phyloP scores from a whole-genome alignment of 2,888 invertebrate genomes.

The Oeneis ivallda region DNA sequence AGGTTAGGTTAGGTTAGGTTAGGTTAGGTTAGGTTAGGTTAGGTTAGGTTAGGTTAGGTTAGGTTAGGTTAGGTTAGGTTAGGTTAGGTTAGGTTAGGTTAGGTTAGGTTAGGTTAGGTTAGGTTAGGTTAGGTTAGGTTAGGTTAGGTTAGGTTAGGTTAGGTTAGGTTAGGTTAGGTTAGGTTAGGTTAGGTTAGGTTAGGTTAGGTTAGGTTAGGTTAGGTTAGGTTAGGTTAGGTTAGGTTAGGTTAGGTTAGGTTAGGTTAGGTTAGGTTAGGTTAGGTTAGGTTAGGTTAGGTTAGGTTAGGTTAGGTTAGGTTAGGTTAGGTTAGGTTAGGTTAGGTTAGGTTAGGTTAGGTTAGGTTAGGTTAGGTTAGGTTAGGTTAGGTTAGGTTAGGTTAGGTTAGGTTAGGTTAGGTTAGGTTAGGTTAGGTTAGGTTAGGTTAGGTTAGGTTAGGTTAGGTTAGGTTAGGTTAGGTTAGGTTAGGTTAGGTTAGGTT shows the following conservation, averaged over 20 bases:
- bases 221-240: slow-evolving; percentile 40
- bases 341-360: slow-evolving; percentile 35
- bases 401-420: slow-evolving; percentile 40
- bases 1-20: slow-evolving; percentile 41
- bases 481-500: slow-evolving; percentile 39
- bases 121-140: slow-evolving; percentile 38
- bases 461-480: slow-evolving; percentile 39
- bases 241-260: slow-evolving; percentile 30
- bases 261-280: no score
- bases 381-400: slow-evolving; percentile 36
- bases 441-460: slow-evolving; percentile 37
- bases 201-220: slow-evolving; percentile 39
- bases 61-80: slow-evolving; percentile 39
- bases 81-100: slow-evolving; percentile 41
- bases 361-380: slow-evolving; percentile 21
- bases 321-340: slow-evolving; percentile 37
- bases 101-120: slow-evolving; percentile 38
- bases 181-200: slow-evolving; percentile 36
- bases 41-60: slow-evolving; percentile 40
- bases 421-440: slow-evolving; percentile 40
- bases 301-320: slow-evolving; percentile 39
- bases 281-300: slow-evolving; percentile 26
- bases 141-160: slow-evolving; percentile 38
- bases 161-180: slow-evolving; percentile 40
- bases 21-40: slow-evolving; percentile 42